Base-by-base conservation (phyloP, 64 coral and sea anemone species). In the Montipora foliosa region DNA sequence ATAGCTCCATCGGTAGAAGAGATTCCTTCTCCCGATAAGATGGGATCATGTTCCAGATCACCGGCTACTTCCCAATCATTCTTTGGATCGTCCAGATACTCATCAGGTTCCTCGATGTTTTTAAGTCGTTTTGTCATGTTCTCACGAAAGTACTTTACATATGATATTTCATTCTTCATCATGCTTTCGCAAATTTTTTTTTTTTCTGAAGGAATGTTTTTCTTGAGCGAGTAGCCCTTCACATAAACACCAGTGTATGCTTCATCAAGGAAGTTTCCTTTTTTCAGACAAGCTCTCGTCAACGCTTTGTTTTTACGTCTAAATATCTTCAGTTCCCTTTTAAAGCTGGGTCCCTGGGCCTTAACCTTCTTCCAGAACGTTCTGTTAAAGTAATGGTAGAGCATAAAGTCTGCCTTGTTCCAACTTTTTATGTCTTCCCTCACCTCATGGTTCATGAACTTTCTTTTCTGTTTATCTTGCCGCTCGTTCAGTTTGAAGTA, bases 401-500 rank as follows among this genome's bases (percentile, higher is more conserved):
- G 93, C 53, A 98, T 62, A 19, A 89, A 89, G 62, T 98, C 96
- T 0, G 96, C 96, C 29, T 79, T 78, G 55, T 98, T 98, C 96
- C 96, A 98, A n/a, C 96, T 98, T 22, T 79, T 83, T 44, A 98
- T 98, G 62, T 98, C 84, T 4, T 88, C 64, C 67, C 88, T 89
- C 1, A 98, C 93, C 13, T 91, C 89, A 3, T 92, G 49, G 14
- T 62, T 85, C 6, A 98, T 59, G 3, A 77, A 60, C 37, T 81
- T 77, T 59, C 74, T 77, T 68, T 98, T 98, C 61, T 95, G 85
- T 15, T 92, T 83, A 55, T 98, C 93, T 10, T 94, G 96, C 16
- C 96, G 78, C 59, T 98, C 96, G 19, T 98, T 98, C 17, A 98
- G 64, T 66, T 98, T 98, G 62, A 98, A 98, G 25, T 98, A 95